These are phyloP conservation scores for Scotopteryx bipunctaria DNA, from an alignment of 2,888 invertebrate species.

Conservation along the genomic window DNA sequence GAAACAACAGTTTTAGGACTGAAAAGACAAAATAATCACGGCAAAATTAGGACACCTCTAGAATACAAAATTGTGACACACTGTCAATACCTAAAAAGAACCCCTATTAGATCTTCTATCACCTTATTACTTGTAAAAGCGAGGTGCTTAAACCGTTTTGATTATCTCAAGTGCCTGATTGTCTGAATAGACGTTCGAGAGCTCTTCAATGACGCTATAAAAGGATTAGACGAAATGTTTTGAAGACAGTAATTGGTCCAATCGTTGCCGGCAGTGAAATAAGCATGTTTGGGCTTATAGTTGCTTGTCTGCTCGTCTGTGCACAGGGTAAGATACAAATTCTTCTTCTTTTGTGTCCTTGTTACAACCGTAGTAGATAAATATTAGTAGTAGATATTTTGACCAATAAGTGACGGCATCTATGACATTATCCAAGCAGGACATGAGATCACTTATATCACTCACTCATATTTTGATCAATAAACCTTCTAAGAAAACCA, in stretches of 20 bases:
- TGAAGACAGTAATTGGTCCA: neutral
- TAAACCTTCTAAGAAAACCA: too few relatives aligned
- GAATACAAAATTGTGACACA: too few relatives aligned
- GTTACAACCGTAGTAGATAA: too few relatives aligned
- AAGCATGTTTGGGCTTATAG: conserved; percentile 28
- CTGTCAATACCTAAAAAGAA: too few relatives aligned
- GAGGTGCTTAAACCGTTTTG: conserved; percentile 16
- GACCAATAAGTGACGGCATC: too few relatives aligned
- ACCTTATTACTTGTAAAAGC: neutral
- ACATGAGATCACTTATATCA: too few relatives aligned
- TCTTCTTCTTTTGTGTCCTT: neutral
- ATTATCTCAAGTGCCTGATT: conserved; percentile 28
- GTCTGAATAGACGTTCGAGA: conserved; percentile 23
- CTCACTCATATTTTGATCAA: too few relatives aligned
- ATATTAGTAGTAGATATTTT: too few relatives aligned
- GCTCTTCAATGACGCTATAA: conserved; percentile 29
- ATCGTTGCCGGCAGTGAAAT: neutral
- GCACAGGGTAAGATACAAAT: conserved; percentile 25
- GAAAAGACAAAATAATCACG: too few relatives aligned
- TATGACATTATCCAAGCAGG: too few relatives aligned
- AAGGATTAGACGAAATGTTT: conserved; percentile 20
- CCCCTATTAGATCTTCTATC: neutral
- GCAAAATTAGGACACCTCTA: too few relatives aligned
- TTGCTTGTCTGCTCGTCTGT: conserved; percentile 25
- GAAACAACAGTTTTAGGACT: too few relatives aligned